phyloP scores from a whole-genome alignment of 2,888 invertebrate species.

The Caenorhabditis sulstoni region DNA sequence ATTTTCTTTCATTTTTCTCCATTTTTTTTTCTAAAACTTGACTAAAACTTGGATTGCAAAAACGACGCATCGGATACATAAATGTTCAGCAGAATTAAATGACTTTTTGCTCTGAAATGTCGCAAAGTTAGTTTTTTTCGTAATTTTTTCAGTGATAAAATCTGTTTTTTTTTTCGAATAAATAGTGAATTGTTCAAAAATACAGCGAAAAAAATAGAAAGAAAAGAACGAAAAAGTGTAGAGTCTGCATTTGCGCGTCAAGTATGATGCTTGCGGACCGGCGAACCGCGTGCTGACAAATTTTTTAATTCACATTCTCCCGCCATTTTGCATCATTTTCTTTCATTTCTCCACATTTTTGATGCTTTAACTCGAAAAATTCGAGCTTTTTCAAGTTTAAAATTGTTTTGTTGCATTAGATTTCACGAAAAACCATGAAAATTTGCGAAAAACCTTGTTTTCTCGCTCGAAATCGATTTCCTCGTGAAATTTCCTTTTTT shows the following conservation, averaged over 20 bases:
- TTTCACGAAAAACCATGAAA: too few species aligned
- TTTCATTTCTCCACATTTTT: conserved; percentile 1
- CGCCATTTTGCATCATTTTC: conserved; percentile 5
- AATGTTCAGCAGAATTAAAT: conserved; percentile 5
- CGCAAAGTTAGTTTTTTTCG: neutral
- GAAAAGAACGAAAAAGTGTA: conserved; percentile 15
- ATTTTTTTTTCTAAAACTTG: neutral
- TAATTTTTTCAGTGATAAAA: conserved; percentile 6
- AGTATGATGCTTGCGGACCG: conserved; percentile 10
- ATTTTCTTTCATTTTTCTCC: conserved; percentile 2
- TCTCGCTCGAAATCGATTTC: too few species aligned
- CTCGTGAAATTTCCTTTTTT: too few species aligned
- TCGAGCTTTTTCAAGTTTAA: neutral
- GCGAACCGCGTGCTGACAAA: too few species aligned
- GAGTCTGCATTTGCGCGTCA: conserved; percentile 38
- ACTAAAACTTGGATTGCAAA: conserved; percentile 44
- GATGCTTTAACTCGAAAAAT: too few species aligned
- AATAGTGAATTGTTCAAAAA: neutral
- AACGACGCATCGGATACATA: conserved; percentile 46
- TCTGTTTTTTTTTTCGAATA: too few species aligned
- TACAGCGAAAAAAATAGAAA: conserved; percentile 4
- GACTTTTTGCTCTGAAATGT: neutral
- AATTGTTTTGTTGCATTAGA: neutral
- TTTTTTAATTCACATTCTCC: neutral
- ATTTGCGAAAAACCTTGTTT: too few species aligned